Percentiles rank a stretch among this genome's conserved stretches.
Evolutionary conservation across 2,888 invertebrate genomes (phyloP).

Genomic region (Campopleginae sp.): DNA sequence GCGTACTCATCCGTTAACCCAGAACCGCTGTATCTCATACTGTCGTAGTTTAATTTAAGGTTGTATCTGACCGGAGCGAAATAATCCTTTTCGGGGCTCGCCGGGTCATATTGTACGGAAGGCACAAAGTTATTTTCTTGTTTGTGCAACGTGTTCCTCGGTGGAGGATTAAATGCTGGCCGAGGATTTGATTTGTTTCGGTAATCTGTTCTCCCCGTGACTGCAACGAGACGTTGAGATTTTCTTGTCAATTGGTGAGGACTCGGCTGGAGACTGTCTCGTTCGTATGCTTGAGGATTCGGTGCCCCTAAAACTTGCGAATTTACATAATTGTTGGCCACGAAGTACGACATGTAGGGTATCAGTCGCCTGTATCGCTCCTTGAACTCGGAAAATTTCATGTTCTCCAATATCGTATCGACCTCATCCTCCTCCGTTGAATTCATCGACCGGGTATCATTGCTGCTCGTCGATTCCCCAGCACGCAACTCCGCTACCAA

Average conservation of each 20-base stretch:
- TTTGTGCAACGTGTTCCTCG: slow-evolving; percentile 43
- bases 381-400: slow-evolving; percentile 85
- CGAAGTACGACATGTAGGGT: slow-evolving; percentile 93
- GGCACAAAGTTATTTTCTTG: slow-evolving; percentile 79
- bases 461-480: slow-evolving; percentile 64
- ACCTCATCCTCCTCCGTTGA: slow-evolving; percentile 70
- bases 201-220: slow-evolving; percentile 46
- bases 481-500: slow-evolving; percentile 63
- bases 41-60: slow-evolving; percentile 72
- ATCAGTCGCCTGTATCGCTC: slow-evolving; percentile 91
- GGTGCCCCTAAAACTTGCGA: slow-evolving; percentile 76
- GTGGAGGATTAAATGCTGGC: slow-evolving; percentile 15
- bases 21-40: slow-evolving; percentile 62
- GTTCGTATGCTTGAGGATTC: slow-evolving; percentile 72
- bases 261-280: slow-evolving; percentile 29
- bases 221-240: slow-evolving; percentile 52
- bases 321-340: slow-evolving; percentile 87
- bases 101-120: slow-evolving; percentile 81
- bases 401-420: slow-evolving; percentile 69
- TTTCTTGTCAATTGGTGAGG: slow-evolving; percentile 59
- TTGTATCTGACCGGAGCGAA: slow-evolving; percentile 79
- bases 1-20: slow-evolving; percentile 34
- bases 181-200: slow-evolving; percentile 55
- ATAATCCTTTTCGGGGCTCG: slow-evolving; percentile 75
- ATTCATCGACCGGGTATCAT: slow-evolving; percentile 68